Evolutionary conservation across 2,888 invertebrate species (phyloP), one percentile per base, ranked within the genome.

Genomic region (Busseola fusca): DNA sequence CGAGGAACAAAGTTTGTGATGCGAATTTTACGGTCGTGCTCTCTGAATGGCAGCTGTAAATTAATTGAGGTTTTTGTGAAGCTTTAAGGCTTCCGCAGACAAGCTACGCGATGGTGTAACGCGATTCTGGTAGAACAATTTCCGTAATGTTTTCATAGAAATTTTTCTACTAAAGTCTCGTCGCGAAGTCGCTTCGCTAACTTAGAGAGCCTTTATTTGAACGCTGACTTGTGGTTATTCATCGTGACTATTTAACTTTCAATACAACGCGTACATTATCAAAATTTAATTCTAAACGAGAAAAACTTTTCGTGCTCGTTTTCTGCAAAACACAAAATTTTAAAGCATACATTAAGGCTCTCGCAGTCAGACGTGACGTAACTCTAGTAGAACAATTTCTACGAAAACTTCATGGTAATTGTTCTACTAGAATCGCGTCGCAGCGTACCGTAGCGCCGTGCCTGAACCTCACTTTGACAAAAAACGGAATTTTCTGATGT

Each of bases 21-120:
- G 70, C 65, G 70, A 72, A 65, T 69, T 74, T 77, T 76, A 75
- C 80, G 72, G 52, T n/a, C 40, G 62, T 50, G 34, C 42, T 69
- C 42, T 52, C 59, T 70, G 64, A 72, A 65, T 67, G 27, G 18
- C 27, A 60, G 54, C 63, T 75, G 59, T 65, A 27, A 62, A 69
- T 80, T 76, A 80, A 73, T 77, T 71, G 27, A 57, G 45, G 54
- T 74, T 75, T 81, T 81, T 74, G 54, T 66, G 5, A 66, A 45
- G 63, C n/a, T 71, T 69, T 72, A 25, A 52, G 14, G 14, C 14
- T 52, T 14, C 52, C 2, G 14, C 14, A 52, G 52, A 52, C 25
- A 52, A n/a, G 25, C 25, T 6, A 25, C 14, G 14, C 14, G 52
- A 6, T 25, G 25, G 12, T 4, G 21, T 21, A n/a, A 52, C 25